phyloP scores from a whole-genome alignment of 2,888 invertebrate genomes.

The Tachystola acroxantha region DNA sequence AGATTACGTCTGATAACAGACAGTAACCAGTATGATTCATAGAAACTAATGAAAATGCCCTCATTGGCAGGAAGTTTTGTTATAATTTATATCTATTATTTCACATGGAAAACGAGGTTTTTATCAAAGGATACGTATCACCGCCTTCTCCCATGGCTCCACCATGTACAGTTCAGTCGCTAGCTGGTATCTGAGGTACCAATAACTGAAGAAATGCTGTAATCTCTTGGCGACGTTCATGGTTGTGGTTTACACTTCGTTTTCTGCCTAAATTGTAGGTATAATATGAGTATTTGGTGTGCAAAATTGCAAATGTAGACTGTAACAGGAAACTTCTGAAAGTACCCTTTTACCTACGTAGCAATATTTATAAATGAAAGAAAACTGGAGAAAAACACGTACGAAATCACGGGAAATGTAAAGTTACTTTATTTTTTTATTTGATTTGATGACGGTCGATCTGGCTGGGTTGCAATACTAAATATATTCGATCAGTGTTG shows the following conservation, averaged over 20 bases:
- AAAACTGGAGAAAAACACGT: no score
- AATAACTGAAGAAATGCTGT: slow-evolving; percentile 67
- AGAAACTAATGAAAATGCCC: background rate
- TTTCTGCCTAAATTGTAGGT: no score
- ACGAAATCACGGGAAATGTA: no score
- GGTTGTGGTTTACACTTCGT: no score
- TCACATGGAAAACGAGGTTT: background rate
- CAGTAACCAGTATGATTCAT: background rate
- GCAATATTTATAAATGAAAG: background rate
- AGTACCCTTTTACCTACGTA: background rate
- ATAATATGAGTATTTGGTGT: no score
- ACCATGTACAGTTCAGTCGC: slow-evolving; percentile 82
- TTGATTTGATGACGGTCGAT: no score
- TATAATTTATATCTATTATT: no score
- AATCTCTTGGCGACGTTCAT: slow-evolving; percentile 50
- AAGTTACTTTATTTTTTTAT: no score
- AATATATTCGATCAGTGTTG: no score
- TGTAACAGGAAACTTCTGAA: background rate
- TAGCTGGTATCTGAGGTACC: slow-evolving; percentile 79
- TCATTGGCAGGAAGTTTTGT: background rate
- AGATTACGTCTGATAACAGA: background rate
- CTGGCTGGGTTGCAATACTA: no score
- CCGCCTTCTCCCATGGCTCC: slow-evolving; percentile 80
- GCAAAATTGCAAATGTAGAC: no score
- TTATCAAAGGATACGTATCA: slow-evolving; percentile 81